phyloP scores from a whole-genome alignment of 2,888 invertebrate genomes.

The Conus canariensis region DNA sequence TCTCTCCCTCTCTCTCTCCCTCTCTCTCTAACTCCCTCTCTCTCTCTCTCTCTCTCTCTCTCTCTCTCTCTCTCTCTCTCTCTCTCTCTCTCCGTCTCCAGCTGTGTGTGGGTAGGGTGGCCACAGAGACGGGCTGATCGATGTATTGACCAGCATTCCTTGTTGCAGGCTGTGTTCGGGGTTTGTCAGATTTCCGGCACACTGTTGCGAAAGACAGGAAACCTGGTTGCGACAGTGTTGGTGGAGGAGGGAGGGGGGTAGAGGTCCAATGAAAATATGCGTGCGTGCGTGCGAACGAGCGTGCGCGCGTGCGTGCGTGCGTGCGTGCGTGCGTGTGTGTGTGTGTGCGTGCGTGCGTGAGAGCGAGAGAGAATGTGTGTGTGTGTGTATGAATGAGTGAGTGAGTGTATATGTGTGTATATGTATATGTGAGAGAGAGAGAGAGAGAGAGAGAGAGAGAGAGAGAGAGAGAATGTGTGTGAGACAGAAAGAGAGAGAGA shows the following conservation, averaged over 20 bases:
- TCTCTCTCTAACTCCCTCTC: neutral
- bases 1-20: neutral
- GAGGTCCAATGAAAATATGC: neutral
- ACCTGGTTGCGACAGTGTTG: too few relatives aligned
- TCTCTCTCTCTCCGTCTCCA: neutral
- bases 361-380: neutral
- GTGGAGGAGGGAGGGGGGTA: too few relatives aligned
- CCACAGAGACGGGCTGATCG: too few relatives aligned
- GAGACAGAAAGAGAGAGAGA: neutral
- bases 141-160: too few relatives aligned
- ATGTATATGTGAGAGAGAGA: neutral
- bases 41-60: neutral
- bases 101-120: neutral
- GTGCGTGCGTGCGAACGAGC: neutral
- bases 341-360: neutral
- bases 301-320: neutral
- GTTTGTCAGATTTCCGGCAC: too few relatives aligned
- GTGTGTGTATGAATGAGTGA: too few relatives aligned
- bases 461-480: neutral
- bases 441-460: neutral
- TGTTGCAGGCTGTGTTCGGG: too few relatives aligned
- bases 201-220: too few relatives aligned
- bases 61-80: neutral
- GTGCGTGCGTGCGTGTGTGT: too few relatives aligned
- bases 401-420: neutral